Percentiles rank a stretch among this genome's conserved stretches.
These are phyloP conservation scores for Lissonota sp. DNA, from an alignment of 2,888 invertebrate genomes.

Conservation along the genomic window DNA sequence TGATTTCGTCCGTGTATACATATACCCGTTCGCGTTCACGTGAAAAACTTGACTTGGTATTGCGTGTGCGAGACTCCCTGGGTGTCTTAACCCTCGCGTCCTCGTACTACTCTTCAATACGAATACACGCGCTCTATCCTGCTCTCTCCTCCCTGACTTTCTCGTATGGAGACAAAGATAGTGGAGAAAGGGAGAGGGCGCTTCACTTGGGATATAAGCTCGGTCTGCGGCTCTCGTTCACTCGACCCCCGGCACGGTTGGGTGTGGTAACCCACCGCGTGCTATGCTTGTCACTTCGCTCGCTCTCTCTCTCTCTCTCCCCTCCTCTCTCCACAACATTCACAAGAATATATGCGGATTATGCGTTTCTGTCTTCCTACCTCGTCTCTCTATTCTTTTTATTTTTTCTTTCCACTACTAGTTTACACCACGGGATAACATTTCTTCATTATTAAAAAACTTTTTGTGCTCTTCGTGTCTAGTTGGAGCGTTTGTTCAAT, in stretches of 20 bases:
- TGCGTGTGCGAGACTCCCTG: conserved; percentile 45
- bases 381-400: background rate
- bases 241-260: conserved; percentile 79
- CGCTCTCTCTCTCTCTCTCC: conserved; percentile 50
- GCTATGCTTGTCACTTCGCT: conserved; percentile 63
- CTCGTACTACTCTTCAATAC: conserved; percentile 41
- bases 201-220: conserved; percentile 72
- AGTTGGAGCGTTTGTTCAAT: too few species aligned
- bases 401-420: conserved; percentile 14
- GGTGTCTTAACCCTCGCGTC: conserved; percentile 66
- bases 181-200: conserved; percentile 55
- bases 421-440: too few species aligned
- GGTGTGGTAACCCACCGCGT: conserved; percentile 82
- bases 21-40: conserved; percentile 41
- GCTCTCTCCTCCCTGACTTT: conserved; percentile 35
- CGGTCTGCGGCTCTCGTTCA: conserved; percentile 73
- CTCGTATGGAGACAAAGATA: conserved; percentile 9
- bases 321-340: conserved; percentile 42
- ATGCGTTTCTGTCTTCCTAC: conserved; percentile 31
- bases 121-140: conserved; percentile 2
- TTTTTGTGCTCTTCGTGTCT: background rate
- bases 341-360: conserved; percentile 36
- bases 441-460: background rate
- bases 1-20: conserved; percentile 3
- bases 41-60: conserved; percentile 58